Evolutionary conservation across 1,140 invertebrate species (phyloP), one percentile per base, ranked within the genome.

Genomic region (Brachionus koreanus): DNA sequence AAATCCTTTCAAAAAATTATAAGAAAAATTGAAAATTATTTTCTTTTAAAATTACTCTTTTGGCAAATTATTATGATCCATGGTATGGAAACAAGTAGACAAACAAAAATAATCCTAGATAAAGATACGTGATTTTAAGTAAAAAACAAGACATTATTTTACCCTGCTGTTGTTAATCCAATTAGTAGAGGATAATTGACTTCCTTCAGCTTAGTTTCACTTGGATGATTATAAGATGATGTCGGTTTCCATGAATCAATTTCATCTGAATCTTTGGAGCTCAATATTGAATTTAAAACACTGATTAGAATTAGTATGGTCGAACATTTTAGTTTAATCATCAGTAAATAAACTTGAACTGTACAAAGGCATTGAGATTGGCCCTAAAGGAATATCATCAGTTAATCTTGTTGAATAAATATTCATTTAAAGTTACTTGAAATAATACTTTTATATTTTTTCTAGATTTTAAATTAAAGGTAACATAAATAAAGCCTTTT

Each of bases 391-490:
- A 3, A 19, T 16, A 1, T 16, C 19, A 2, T 57, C 6, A 57
- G 49, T 19, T 57, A 57, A 57, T 57, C 49, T 16, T 57, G 16
- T 57, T 19, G 9, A 57, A 23, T 9, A 9, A 57, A 57, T 57
- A 57, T 57, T 57, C 49, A 9, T 57, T 57, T 57, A 19, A 57
- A 57, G 6, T 57, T 57, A 57, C 49, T 57, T 19, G 49, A 57
- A 57, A 23, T 57, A 10, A 57, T 19, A 57, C 9, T 57, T 57
- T 57, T 29, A 29, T 9, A 0, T 25, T 57, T 57, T 57, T 57
- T 57, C 49, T 57, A 57, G 19, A 57, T 57, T 57, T 57, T 57
- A 57, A 57, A 57, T 57, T 57, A 57, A 57, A 57, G 49, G 49
- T 57, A 57, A 57, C 49, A 57, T 57, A 57, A 57, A 57, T 57